Evolutionary conservation across 2,113 vertebrate genomes (phyloP), one percentile per base, ranked within the genome.

Genomic region (Oxyura jamaicensis): DNA sequence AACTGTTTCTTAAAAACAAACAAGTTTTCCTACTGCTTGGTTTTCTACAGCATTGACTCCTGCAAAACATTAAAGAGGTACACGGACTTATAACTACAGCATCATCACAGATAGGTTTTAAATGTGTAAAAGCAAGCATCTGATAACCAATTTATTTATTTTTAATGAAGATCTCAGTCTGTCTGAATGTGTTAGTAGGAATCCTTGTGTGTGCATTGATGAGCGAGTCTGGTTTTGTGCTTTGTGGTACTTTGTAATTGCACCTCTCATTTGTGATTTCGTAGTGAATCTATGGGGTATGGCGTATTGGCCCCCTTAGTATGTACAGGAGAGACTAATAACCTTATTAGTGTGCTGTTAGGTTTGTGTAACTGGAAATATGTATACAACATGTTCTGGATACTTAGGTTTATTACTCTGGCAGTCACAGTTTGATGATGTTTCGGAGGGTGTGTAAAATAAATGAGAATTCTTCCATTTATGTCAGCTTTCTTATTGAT

Each of bases 381-480:
- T 52, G 42, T 83, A 46, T 83, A 72, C 23, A 69, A 23, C 90
- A 17, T 86, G 86, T 92, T 91, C 88, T 93, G 79, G 79, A 29
- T 74, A 41, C 80, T 88, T 91, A 48, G 26, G 46, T 94, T 92
- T 94, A 84, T 94, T 93, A 75, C 60, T 88, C 74, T 94, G 86
- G 66, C 76, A 69, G 48, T 50, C 69, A 83, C 36, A 56, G 35
- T 58, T 96, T 93, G 56, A 55, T 82, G 33, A 12, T 60, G n/a
- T 96, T 96, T 90, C 56, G 71, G 58, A 63, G 22, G 19, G 4
- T 17, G 20, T 73, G 53, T 53, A 75, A 93, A 90, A 91, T 83
- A 84, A 83, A 44, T n/a, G 46, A 74, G 39, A 91, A 83, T 6
- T 36, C 28, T 80, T 80, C 23, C 26, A 69, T 72, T 91, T 83